phyloP scores from a whole-genome alignment of 2,888 invertebrate species.

The Clanis bilineata region DNA sequence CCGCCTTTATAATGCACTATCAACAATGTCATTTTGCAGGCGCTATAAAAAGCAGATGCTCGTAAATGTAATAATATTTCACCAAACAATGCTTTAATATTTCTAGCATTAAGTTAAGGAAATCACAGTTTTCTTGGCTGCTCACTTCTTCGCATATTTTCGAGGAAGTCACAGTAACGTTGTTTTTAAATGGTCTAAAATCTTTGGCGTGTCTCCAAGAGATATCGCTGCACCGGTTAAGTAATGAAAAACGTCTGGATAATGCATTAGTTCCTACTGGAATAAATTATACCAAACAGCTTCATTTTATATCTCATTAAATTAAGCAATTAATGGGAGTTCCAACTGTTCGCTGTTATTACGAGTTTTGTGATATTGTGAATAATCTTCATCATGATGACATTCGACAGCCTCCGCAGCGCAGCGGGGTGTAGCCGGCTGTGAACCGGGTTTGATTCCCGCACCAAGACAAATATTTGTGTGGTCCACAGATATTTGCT shows the following conservation, averaged over 20 bases:
- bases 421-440: too few species aligned
- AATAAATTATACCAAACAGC: background rate
- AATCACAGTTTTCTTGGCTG: slow-evolving; percentile 10
- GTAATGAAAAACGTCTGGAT: background rate
- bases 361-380: too few species aligned
- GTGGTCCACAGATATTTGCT: too few species aligned
- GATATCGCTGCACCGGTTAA: background rate
- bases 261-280: slow-evolving; percentile 4
- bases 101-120: slow-evolving; percentile 1
- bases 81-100: background rate
- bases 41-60: background rate
- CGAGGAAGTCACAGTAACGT: background rate
- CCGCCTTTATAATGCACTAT: background rate
- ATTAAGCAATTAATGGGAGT: background rate
- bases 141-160: background rate
- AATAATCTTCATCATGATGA: too few species aligned
- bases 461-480: too few species aligned
- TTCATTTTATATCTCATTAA: background rate
- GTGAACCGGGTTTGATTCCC: too few species aligned
- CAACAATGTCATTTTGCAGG: background rate
- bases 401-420: too few species aligned
- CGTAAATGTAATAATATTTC: background rate
- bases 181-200: slow-evolving; percentile 5
- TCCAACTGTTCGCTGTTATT: background rate
- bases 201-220: background rate